phyloP scores from a whole-genome alignment of 2,113 vertebrate species.

The Ancistrus triradiatus region DNA sequence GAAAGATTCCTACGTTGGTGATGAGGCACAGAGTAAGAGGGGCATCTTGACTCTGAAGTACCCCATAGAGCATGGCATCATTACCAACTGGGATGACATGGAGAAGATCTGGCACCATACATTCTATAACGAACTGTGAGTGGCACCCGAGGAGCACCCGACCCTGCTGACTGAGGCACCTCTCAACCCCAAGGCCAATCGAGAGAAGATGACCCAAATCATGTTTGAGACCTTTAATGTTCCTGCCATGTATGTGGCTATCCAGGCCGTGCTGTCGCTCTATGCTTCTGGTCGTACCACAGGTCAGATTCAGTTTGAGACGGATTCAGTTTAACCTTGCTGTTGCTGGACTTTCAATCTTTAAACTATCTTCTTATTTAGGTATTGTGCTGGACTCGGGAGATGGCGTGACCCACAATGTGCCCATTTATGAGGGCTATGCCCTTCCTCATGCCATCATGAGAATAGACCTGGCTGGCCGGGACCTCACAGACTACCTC shows the following conservation, averaged over 20 bases:
- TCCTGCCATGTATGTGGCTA: conserved; percentile 1
- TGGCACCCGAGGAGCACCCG: neutral
- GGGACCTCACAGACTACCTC: conserved; percentile 11
- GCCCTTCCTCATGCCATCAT: conserved; percentile 17
- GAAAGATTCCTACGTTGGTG: conserved; percentile 9
- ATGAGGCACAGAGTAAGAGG: conserved; percentile 7
- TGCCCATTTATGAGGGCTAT: conserved; percentile 52
- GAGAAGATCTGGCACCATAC: conserved; percentile 9
- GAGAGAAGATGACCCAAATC: conserved; percentile 95
- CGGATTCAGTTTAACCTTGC: too few species aligned
- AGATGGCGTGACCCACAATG: conserved; percentile 94
- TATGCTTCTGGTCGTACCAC: conserved; percentile 84
- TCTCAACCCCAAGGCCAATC: conserved; percentile 68
- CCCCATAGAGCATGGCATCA: conserved; percentile 14
- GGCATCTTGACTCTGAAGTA: conserved; percentile 7
- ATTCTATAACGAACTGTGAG: neutral
- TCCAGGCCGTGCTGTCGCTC: conserved; percentile 59
- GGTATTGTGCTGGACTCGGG: conserved; percentile 93
- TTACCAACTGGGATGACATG: conserved; percentile 13
- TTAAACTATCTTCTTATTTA: too few species aligned
- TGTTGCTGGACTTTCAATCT: too few species aligned
- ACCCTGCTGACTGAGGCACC: conserved; percentile 14
- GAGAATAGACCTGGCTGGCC: conserved; percentile 8
- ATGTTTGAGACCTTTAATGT: conserved; percentile 77
- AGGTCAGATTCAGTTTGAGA: too few species aligned